phyloP scores from a whole-genome alignment of 2,113 vertebrate species.

The Montifringilla adamsi region DNA sequence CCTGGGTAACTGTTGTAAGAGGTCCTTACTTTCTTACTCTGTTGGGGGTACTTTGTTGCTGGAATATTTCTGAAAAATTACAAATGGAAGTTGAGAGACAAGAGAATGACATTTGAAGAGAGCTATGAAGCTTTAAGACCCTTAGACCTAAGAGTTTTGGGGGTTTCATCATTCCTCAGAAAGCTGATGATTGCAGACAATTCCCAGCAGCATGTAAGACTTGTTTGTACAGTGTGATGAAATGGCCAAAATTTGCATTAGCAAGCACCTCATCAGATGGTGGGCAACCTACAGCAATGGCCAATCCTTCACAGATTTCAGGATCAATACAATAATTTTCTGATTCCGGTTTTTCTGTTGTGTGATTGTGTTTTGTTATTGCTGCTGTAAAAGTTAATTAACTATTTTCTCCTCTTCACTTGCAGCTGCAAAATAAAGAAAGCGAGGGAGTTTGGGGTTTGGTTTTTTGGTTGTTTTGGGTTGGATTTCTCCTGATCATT shows the following conservation, averaged over 20 bases:
- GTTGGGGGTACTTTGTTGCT: neutral
- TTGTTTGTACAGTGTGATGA: neutral
- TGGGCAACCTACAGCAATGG: neutral
- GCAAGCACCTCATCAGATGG: neutral
- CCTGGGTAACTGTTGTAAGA: neutral
- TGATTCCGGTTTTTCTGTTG: neutral
- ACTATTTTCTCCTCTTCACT: neutral
- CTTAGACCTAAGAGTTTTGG: neutral
- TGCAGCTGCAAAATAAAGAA: neutral
- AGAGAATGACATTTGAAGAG: neutral
- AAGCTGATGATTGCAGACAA: neutral
- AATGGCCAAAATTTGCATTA: neutral
- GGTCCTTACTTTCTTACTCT: neutral
- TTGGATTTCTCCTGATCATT: neutral
- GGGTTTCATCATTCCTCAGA: neutral
- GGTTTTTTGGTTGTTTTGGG: neutral
- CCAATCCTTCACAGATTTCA: neutral
- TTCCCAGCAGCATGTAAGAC: neutral
- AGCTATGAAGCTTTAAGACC: neutral
- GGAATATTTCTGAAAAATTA: neutral
- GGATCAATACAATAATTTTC: neutral
- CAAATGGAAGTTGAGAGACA: neutral
- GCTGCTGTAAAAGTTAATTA: neutral
- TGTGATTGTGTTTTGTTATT: neutral
- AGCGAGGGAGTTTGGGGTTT: fast-evolving